A percentile compares a stretch with the other conserved stretches of the same genome.
Conservation (phyloP, 2,113 vertebrate species). For the Alexandromys fortis region DNA sequence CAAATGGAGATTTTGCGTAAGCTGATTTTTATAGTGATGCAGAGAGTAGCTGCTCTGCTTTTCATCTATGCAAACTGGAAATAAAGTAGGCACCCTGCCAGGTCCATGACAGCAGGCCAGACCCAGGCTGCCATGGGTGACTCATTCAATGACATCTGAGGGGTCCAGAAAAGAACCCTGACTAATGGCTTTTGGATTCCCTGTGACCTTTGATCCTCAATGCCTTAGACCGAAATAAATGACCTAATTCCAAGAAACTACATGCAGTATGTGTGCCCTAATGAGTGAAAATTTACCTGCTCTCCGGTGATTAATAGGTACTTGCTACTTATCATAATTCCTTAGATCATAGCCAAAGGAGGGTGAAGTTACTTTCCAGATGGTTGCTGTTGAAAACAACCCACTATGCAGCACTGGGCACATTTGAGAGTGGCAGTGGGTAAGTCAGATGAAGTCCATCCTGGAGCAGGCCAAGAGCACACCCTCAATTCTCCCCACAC, state of each 20-base stretch:
- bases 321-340: constrained; percentile 59
- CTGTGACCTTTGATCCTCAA: constrained; percentile 90
- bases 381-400: constrained; percentile 50
- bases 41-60: constrained; percentile 72
- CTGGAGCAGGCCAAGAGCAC: background rate
- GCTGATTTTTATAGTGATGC: constrained; percentile 80
- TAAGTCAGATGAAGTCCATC: background rate
- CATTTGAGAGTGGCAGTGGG: constrained; percentile 42
- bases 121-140: constrained; percentile 89
- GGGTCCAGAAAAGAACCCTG: constrained; percentile 89
- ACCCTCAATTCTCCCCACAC: background rate
- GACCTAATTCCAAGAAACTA: constrained; percentile 86
- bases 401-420: constrained; percentile 38
- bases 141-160: constrained; percentile 87
- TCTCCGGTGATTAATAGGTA: constrained; percentile 81
- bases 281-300: constrained; percentile 79
- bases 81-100: constrained; percentile 81
- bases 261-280: constrained; percentile 79
- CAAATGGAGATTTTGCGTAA: constrained; percentile 77
- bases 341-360: constrained; percentile 56
- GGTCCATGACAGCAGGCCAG: constrained; percentile 82
- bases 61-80: constrained; percentile 77
- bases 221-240: constrained; percentile 87
- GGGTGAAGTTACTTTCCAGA: constrained; percentile 56
- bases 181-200: constrained; percentile 93